A percentile compares a stretch with the other conserved stretches of the same genome.
These are phyloP conservation scores for Minunthozetes semirufus DNA, from an alignment of 2,888 invertebrate genomes.

Conservation along the genomic window DNA sequence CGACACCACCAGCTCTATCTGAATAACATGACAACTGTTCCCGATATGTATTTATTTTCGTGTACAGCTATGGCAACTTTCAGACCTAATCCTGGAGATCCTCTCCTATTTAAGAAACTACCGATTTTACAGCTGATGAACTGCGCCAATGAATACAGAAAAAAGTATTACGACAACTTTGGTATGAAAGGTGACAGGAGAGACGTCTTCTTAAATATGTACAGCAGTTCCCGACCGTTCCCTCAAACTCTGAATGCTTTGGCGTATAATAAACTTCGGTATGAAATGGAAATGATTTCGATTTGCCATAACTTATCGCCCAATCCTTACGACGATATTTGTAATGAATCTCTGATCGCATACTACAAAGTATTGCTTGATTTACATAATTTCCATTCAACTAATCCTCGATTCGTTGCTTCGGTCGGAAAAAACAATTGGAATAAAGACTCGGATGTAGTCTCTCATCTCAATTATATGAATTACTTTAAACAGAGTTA, in stretches of 20 bases:
- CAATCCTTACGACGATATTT: neutral
- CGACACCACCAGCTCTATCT: neutral
- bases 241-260: neutral
- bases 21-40: neutral
- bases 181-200: no score
- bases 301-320: neutral
- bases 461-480: neutral
- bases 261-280: neutral
- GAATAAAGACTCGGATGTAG: neutral
- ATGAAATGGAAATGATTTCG: neutral
- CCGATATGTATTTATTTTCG: neutral
- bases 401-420: neutral
- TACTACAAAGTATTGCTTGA: neutral
- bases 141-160: no score
- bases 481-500: neutral
- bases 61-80: no score
- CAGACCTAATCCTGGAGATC: no score
- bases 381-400: neutral
- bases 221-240: no score
- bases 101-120: no score
- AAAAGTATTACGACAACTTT: no score
- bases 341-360: neutral
- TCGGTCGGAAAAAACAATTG: neutral
- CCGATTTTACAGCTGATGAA: no score
- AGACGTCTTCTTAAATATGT: no score